Evolutionary conservation across 2,113 vertebrate genomes (phyloP).

Genomic region (Oryctolagus cuniculus): mOryCun1.1 NC_091441.1:16456001-16456500

Average conservation of each 20-base stretch:
- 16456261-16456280: neutral
- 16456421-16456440: neutral
- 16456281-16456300: neutral
- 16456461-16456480: neutral
- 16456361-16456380: neutral
- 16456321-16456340: neutral
- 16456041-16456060: neutral
- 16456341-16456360: neutral
- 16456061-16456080: too few relatives aligned
- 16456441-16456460: neutral
- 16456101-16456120: neutral
- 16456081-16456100: neutral
- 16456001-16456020: too few relatives aligned
- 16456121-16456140: neutral
- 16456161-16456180: neutral
- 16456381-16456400: neutral
- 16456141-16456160: accelerated
- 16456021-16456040: neutral
- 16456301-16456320: neutral
- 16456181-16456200: neutral
- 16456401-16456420: conserved; percentile 18
- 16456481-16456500: neutral
- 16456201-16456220: neutral
- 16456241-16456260: neutral
- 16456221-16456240: neutral